Conservation (phyloP, 2,888 invertebrate genomes). For the Drosophila kokeensis region DNA sequence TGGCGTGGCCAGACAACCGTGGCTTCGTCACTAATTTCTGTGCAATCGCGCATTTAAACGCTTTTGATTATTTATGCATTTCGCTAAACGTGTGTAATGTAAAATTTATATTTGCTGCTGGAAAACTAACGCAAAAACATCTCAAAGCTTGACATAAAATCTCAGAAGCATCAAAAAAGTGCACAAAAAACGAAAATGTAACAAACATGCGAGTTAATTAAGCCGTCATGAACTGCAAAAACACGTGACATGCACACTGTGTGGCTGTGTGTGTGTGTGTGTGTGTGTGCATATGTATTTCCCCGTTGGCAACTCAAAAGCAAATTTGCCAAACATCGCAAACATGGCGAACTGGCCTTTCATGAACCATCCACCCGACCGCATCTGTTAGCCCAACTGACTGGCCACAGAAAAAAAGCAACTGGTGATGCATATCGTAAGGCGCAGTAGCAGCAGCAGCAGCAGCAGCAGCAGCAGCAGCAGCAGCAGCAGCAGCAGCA, state of each 20-base stretch:
- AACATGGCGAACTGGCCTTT: constrained; percentile 52
- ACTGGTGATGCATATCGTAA: constrained; percentile 61
- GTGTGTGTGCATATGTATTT: constrained; percentile 11
- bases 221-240: constrained; percentile 69
- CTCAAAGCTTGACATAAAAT: constrained; percentile 10
- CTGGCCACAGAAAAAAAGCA: constrained; percentile 46
- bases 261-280: constrained; percentile 5
- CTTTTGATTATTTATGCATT: constrained; percentile 71
- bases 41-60: constrained; percentile 72
- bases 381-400: neutral
- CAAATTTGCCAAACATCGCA: constrained; percentile 49
- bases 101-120: constrained; percentile 45
- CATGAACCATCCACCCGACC: constrained; percentile 18
- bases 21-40: constrained; percentile 70
- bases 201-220: constrained; percentile 63
- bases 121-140: constrained; percentile 34
- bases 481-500: neutral
- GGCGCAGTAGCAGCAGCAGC: neutral
- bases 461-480: neutral
- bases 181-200: constrained; percentile 14
- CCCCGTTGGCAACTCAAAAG: constrained; percentile 57
- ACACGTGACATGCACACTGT: constrained; percentile 53
- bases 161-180: constrained; percentile 15
- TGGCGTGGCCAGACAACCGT: constrained; percentile 53
- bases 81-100: constrained; percentile 58